These are phyloP conservation scores for Zenarchopterus dispar DNA, from an alignment of 2,797 vertebrate species.

Conservation along the genomic window DNA sequence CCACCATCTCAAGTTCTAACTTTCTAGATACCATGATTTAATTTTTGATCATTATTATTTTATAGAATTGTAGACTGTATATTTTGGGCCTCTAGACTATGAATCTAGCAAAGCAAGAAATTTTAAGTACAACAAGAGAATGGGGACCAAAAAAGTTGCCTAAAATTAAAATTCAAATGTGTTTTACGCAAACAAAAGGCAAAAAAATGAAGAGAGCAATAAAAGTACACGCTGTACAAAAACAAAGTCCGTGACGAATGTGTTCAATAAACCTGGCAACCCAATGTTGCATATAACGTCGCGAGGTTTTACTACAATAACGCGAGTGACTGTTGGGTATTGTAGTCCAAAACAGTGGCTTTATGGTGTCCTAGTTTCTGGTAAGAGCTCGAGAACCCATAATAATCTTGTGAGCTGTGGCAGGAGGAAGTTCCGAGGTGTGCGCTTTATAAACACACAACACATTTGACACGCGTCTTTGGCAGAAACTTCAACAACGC, in stretches of 20 bases:
- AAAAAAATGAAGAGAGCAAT: not conserved
- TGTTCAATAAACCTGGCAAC: constrained; percentile 64
- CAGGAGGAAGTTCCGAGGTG: constrained; percentile 4
- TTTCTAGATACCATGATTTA: too few species aligned
- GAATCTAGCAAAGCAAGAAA: too few species aligned
- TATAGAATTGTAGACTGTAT: too few species aligned
- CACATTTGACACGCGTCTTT: constrained; percentile 27
- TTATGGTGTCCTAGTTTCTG: constrained; percentile 43
- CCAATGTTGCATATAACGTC: constrained; percentile 43
- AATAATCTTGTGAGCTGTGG: constrained; percentile 43
- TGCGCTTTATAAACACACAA: constrained; percentile 30
- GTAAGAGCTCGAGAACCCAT: constrained; percentile 41
- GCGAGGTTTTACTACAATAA: constrained; percentile 49
- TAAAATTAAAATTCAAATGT: not conserved
- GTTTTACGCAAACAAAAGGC: not conserved
- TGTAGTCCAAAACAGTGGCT: constrained; percentile 72
- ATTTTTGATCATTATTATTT: too few species aligned
- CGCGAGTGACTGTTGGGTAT: constrained; percentile 27
- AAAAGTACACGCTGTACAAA: not conserved
- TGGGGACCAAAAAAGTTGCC: not conserved
- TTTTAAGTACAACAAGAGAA: too few species aligned
- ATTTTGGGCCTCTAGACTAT: too few species aligned
- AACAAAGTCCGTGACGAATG: not conserved
- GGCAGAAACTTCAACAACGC: constrained; percentile 29
- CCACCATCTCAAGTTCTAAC: too few species aligned